Evolutionary conservation across 2,113 vertebrate genomes (phyloP).

Genomic region (Sylvietta virens): DNA sequence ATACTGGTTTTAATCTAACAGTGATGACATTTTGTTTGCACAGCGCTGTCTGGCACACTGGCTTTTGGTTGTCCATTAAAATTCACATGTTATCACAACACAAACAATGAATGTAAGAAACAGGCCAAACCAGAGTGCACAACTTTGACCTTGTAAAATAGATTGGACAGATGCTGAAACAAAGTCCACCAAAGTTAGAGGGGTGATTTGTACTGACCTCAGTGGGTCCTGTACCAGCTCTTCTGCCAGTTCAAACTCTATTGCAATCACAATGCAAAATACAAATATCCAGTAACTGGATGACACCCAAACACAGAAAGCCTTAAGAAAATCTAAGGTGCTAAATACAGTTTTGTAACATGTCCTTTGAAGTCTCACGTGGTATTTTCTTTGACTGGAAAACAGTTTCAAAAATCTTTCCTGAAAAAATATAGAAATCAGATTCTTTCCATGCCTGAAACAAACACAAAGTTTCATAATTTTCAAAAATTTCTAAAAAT

Average conservation of each 20-base stretch:
- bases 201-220: neutral
- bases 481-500: neutral
- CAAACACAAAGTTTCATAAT: neutral
- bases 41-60: neutral
- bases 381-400: neutral
- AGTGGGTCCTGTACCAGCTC: neutral
- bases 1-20: neutral
- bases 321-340: neutral
- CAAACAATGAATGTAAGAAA: neutral
- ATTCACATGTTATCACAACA: neutral
- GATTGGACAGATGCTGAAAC: neutral
- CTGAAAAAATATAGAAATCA: neutral
- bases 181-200: neutral
- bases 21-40: neutral
- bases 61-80: neutral
- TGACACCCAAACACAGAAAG: neutral
- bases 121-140: neutral
- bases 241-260: neutral
- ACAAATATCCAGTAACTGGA: neutral
- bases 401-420: neutral
- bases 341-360: neutral
- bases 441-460: neutral
- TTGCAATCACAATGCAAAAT: neutral
- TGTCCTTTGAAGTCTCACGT: neutral
- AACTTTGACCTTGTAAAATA: neutral